Conservation (phyloP, 2,888 invertebrate genomes). For the Harpagoxenus sublaevis region DNA sequence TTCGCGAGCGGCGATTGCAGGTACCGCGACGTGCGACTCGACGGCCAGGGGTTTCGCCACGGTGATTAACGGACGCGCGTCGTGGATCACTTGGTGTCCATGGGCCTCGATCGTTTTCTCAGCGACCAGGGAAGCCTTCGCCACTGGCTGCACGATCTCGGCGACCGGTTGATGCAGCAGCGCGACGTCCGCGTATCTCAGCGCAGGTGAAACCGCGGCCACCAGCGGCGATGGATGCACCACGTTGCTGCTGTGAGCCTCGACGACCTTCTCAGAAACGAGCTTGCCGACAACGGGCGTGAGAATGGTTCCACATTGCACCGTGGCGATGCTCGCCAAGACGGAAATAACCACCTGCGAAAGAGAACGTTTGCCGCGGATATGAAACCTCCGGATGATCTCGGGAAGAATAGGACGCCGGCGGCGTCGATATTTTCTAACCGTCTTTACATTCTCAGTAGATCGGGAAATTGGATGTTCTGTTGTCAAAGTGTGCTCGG, state of each 20-base stretch:
- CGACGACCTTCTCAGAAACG: slow-evolving; percentile 79
- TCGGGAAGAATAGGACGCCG: neutral
- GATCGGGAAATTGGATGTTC: neutral
- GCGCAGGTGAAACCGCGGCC: slow-evolving; percentile 78
- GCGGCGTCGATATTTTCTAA: neutral
- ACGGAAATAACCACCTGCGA: slow-evolving; percentile 81
- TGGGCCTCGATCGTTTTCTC: slow-evolving; percentile 77
- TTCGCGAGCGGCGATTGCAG: neutral
- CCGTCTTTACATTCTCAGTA: neutral
- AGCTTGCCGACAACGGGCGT: slow-evolving; percentile 70
- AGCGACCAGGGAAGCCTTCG: slow-evolving; percentile 65
- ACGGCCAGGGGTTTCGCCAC: slow-evolving; percentile 8
- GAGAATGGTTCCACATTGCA: slow-evolving; percentile 77
- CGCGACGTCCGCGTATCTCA: slow-evolving; percentile 73
- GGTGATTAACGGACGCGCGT: slow-evolving; percentile 15
- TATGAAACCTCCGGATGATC: neutral
- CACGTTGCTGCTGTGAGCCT: slow-evolving; percentile 83
- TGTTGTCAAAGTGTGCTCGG: neutral
- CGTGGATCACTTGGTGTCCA: slow-evolving; percentile 77
- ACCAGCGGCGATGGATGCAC: slow-evolving; percentile 86
- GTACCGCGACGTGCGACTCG: slow-evolving; percentile 9
- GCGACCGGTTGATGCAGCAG: slow-evolving; percentile 78
- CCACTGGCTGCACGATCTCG: slow-evolving; percentile 69
- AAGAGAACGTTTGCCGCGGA: slow-evolving; percentile 15
- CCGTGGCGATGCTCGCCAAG: slow-evolving; percentile 79